phyloP scores from a whole-genome alignment of 2,888 invertebrate species.

The Tipula vernalis region DNA sequence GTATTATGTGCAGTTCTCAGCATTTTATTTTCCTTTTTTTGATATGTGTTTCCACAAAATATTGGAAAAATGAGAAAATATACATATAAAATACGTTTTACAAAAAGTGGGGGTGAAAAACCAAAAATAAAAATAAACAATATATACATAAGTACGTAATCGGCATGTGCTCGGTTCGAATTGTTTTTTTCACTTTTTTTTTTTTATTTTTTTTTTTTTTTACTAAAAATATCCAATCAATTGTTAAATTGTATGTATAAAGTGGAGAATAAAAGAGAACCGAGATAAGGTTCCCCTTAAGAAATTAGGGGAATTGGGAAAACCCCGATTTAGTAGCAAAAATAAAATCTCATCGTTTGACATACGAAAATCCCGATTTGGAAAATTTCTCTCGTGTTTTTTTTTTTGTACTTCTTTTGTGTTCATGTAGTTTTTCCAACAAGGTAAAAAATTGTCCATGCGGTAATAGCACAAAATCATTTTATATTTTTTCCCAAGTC shows the following conservation, averaged over 20 bases:
- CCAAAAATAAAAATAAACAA: background rate
- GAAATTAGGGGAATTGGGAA: background rate
- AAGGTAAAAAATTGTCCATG: background rate
- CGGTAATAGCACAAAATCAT: conserved; percentile 1
- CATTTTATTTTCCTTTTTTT: background rate
- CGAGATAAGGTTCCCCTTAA: background rate
- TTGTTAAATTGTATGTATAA: background rate
- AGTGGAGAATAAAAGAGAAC: background rate
- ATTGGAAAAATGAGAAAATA: background rate
- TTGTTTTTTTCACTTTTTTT: background rate
- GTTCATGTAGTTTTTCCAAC: background rate
- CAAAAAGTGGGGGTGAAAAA: background rate
- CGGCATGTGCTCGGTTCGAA: background rate
- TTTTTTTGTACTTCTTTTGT: background rate
- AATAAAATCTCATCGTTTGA: background rate
- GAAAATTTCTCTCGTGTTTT: background rate
- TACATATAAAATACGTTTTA: background rate
- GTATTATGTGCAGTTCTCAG: background rate
- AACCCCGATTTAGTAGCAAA: background rate
- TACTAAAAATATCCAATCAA: background rate
- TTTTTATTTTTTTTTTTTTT: too few species aligned
- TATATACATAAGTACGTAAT: background rate
- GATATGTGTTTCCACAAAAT: background rate
- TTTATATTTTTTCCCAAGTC: background rate
- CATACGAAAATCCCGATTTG: background rate